phyloP scores from a whole-genome alignment of 37 sponge, comb jelly and placozoan species.

The Dysidea cf. avara region DNA sequence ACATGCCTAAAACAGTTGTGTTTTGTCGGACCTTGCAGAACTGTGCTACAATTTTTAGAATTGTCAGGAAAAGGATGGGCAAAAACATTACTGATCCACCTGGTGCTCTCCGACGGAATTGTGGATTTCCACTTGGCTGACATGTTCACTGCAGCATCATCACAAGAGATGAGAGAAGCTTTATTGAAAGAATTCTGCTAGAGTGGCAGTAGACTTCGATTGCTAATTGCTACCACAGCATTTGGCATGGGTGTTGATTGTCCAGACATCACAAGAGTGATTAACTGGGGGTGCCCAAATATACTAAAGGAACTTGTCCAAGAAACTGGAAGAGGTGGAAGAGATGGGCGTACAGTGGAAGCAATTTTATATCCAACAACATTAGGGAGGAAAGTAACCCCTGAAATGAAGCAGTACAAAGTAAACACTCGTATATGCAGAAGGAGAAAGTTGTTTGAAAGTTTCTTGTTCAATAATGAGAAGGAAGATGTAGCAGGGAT shows the following conservation, averaged over 20 bases:
- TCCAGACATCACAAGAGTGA: constrained; percentile 2
- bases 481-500: too few species aligned
- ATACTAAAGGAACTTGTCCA: constrained; percentile 18
- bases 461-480: too few species aligned
- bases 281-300: constrained; percentile 16
- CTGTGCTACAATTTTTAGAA: too few species aligned
- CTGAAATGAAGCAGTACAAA: too few species aligned
- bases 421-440: too few species aligned
- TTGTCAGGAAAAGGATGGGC: too few species aligned
- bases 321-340: constrained; percentile 46
- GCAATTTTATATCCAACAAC: neutral
- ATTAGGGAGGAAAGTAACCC: too few species aligned
- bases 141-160: neutral
- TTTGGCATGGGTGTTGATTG: constrained; percentile 43
- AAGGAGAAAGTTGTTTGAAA: too few species aligned
- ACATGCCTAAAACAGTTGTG: too few species aligned
- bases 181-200: constrained; percentile 2
- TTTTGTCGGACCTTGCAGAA: too few species aligned
- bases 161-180: neutral
- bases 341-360: constrained; percentile 35
- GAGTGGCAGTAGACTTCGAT: neutral
- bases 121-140: neutral
- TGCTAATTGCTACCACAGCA: constrained; percentile 29
- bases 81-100: too few species aligned
- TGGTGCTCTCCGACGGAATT: too few species aligned